phyloP scores from a whole-genome alignment of 2,888 invertebrate species.

The Psylliodes chrysocephalus region DNA sequence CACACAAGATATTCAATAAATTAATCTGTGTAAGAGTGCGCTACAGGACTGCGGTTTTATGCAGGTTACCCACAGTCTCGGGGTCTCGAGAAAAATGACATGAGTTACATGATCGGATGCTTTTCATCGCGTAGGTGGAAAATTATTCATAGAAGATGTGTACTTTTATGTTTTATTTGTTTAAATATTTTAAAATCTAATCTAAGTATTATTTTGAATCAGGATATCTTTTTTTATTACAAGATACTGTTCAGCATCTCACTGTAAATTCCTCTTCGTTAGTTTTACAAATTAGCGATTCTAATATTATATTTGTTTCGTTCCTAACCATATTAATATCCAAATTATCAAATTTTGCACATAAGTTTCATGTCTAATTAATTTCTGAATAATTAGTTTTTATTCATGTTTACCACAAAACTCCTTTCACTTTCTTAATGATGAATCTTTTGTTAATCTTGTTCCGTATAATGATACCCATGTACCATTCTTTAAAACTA shows the following conservation, averaged over 20 bases:
- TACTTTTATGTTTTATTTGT: too few species aligned
- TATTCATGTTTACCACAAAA: not conserved
- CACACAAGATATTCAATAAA: conserved; percentile 28
- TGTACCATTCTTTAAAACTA: conserved; percentile 3
- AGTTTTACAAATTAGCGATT: too few species aligned
- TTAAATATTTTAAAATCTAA: too few species aligned
- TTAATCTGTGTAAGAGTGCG: conserved; percentile 21
- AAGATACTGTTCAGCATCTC: too few species aligned
- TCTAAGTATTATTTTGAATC: too few species aligned
- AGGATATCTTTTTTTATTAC: too few species aligned
- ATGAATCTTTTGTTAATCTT: conserved; percentile 3
- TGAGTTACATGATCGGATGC: conserved; percentile 32
- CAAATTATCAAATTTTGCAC: not conserved
- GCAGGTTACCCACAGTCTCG: conserved; percentile 27
- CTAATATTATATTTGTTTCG: too few species aligned
- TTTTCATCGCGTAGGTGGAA: conserved; percentile 41
- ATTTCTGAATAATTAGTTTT: not conserved
- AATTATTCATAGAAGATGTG: conserved; percentile 41
- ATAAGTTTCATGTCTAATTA: not conserved
- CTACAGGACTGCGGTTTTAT: conserved; percentile 28
- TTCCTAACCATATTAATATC: too few species aligned
- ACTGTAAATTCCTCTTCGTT: too few species aligned
- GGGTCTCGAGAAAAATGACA: conserved; percentile 24
- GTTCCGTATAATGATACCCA: conserved; percentile 1
- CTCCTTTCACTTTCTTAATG: conserved; percentile 7